Base-by-base conservation (phyloP, 2,113 vertebrate genomes). In the Corythaixoides concolor region DNA sequence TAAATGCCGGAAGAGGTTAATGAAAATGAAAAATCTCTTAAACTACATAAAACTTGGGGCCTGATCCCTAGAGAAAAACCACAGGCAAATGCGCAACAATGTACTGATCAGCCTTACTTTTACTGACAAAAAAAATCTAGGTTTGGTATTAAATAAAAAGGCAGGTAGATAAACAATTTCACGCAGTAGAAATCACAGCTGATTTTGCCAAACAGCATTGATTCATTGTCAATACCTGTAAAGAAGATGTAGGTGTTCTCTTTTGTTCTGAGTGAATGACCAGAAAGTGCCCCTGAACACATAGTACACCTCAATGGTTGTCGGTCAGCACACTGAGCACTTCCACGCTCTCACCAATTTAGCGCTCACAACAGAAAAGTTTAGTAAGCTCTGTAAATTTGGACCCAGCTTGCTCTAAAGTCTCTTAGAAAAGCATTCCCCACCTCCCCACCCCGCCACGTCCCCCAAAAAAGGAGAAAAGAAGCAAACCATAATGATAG, bases 321-420 rank as follows among this genome's bases (percentile, higher is more conserved):
- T 49, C 66, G 11, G 89, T 45, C 15, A 43, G 9, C 0, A 0
- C 30, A 66, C 21, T 39, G 2, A 66, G 30, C 50, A 64, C 5
- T 59, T 68, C 30, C n/a, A 59, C 2, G 0, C 6, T 37, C 33
- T 47, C 49, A 50, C 15, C 6, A 5, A 77, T 56, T 37, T 37
- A 80, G 4, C 8, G 64, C 26, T 53, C 62, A 56, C 8, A 62
- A 53, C 19, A 6, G 12, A 14, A 13, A 39, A 72, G 21, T 52
- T 77, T 5, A 73, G 11, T 28, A 58, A 74, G 4, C 28, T 52
- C 13, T 4, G 35, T 68, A 72, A 50, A 66, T 39, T 62, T 67
- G 7, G 19, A 86, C 39, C 11, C 50, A 75, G 9, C 4, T 70
- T 69, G 22, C 27, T 43, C 26, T 43, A 5, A 53, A 79, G 10